Conservation (phyloP, 2,888 invertebrate genomes). For the Drosophila kuntzei region DNA sequence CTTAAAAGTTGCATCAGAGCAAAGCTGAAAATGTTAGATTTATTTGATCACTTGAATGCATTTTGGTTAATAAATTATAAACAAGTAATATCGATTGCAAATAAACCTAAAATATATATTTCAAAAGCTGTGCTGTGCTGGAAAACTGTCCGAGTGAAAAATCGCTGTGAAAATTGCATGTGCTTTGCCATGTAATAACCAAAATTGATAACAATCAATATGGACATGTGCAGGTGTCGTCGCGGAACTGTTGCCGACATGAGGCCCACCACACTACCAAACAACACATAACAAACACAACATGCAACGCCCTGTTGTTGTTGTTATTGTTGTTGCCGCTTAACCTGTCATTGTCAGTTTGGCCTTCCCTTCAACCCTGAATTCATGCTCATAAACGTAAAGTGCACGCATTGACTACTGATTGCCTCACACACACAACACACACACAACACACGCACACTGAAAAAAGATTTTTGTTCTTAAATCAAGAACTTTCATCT, state of each 20-base stretch:
- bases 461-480: too few relatives aligned
- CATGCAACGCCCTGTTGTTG: conserved; percentile 22
- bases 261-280: conserved; percentile 32
- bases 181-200: conserved; percentile 76
- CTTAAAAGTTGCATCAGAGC: not conserved
- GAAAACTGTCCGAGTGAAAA: conserved; percentile 64
- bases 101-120: conserved; percentile 18
- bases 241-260: conserved; percentile 50
- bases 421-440: conserved; percentile 56
- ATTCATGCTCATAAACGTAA: conserved; percentile 59
- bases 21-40: not conserved
- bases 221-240: conserved; percentile 67
- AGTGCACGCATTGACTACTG: conserved; percentile 81
- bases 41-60: not conserved
- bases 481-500: too few relatives aligned
- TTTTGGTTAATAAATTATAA: conserved; percentile 7
- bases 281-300: conserved; percentile 7
- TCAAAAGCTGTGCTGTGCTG: conserved; percentile 8
- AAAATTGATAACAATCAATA: conserved; percentile 81
- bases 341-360: conserved; percentile 81
- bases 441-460: not conserved
- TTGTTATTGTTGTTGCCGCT: conserved; percentile 54
- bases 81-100: conserved; percentile 19
- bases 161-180: conserved; percentile 73
- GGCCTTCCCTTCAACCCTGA: conserved; percentile 32